A percentile compares a stretch with the other conserved stretches of the same genome.
phyloP scores from a whole-genome alignment of 2,113 vertebrate genomes.

The Petaurus breviceps region DNA sequence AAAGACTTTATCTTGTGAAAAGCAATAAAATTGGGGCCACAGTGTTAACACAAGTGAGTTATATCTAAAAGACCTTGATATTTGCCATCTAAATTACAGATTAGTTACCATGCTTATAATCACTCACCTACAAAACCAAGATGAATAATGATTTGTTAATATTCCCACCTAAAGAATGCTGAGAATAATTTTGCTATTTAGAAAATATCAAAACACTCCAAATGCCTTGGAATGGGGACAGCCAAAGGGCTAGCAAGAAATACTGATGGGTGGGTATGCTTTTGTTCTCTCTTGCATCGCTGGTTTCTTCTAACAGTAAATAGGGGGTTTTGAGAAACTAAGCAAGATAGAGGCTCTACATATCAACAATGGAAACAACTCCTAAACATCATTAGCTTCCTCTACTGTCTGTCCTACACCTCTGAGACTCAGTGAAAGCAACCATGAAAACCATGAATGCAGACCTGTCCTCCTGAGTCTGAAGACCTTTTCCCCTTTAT shows the following conservation, averaged over 20 bases:
- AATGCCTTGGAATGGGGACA: not conserved
- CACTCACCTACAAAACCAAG: not conserved
- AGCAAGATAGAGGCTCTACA: not conserved
- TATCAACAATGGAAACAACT: constrained; percentile 25
- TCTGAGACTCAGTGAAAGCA: constrained; percentile 5
- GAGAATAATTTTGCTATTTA: not conserved
- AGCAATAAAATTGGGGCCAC: not conserved
- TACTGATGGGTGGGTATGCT: not conserved
- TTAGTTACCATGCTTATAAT: not conserved
- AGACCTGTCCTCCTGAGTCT: constrained; percentile 12
- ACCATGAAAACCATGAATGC: not conserved
- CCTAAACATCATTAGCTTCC: constrained; percentile 16
- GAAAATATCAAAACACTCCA: not conserved
- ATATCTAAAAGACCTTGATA: not conserved
- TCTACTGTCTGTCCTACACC: constrained; percentile 7
- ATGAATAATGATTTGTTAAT: constrained; percentile 29
- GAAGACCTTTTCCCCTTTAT: constrained; percentile 7
- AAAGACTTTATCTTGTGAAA: constrained; percentile 33
- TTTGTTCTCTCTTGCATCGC: not conserved
- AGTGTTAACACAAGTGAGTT: not conserved
- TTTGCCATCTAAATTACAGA: not conserved
- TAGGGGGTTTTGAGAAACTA: not conserved
- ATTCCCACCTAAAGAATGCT: not conserved
- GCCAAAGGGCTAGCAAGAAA: not conserved
- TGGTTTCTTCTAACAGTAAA: not conserved